Base-by-base conservation (phyloP, 1,140 invertebrate species). In the Aphelinus atriplicis region DNA sequence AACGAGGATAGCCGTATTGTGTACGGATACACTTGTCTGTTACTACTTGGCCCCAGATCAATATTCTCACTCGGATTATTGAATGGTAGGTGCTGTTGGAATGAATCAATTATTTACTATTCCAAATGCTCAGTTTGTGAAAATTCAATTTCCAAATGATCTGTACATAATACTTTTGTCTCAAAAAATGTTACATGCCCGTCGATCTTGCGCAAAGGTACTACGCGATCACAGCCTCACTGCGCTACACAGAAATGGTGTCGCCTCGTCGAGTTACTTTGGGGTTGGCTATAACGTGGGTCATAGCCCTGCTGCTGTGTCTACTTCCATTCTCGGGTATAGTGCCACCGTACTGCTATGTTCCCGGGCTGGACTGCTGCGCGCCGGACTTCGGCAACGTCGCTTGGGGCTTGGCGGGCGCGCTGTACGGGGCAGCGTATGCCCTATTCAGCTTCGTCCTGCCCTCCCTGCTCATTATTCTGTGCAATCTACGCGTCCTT, bases 181-280 rank as follows among this genome's bases (percentile, higher is more conserved):
- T 26, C 26, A 26, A 26, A 26, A 26, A 26, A 26, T 26, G 26
- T 26, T 26, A 26, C 26, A 26, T 26, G 26, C 26, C 26, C 26
- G 26, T 26, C 26, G 26, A 26, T 26, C 26, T 26, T 26, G 26
- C 26, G 26, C 26, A 26, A 26, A 88, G 87, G 73, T 95, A 93
- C 78, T 93, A 92, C 78, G 93, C 94, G 43, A 95, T 95, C 60
- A 91, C 93, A 1, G 90, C 93, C 1, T 94, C 94, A 2, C 82
- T 95, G 56, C 93, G 94, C 83, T 95, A 94, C 83, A 90, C 91
- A 6, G 90, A 92, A 50, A 88, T 94, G 62, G 92, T 95, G 1
- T 94, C 91, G 63, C 91, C 92, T 0, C 89, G 89, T 75, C 91
- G 87, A 63, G 87, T 90, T 10, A 83, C 83, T 42, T 74, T 88